Conservation (phyloP, 2,113 vertebrate species). For the Halcyon malimbica region DNA sequence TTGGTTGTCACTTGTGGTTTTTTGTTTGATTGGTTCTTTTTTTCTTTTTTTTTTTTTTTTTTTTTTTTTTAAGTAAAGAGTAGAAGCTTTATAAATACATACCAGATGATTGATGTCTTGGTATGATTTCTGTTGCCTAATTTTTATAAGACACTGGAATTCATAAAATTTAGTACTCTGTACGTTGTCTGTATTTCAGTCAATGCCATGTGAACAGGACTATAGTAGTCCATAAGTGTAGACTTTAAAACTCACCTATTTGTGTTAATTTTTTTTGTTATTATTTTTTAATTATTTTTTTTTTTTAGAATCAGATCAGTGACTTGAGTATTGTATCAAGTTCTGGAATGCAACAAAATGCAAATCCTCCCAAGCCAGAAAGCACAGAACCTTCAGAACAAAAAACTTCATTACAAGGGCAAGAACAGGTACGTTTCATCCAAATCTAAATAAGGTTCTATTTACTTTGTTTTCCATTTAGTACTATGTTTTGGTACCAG, state of each 20-base stretch:
- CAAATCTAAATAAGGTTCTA: background rate
- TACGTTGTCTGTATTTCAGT: background rate
- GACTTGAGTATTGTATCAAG: constrained; percentile 70
- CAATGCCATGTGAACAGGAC: background rate
- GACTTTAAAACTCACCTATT: background rate
- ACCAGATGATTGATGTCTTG: background rate
- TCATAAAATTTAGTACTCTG: background rate
- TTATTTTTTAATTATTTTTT: background rate
- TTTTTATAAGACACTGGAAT: no score
- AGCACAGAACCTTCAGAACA: constrained; percentile 71
- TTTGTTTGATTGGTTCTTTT: background rate
- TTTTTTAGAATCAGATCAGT: constrained; percentile 72
- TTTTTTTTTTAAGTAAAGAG: background rate
- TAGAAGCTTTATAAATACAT: background rate
- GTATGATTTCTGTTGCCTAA: background rate
- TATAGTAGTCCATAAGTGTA: background rate
- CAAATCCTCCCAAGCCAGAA: constrained; percentile 69
- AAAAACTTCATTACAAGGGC: constrained; percentile 50
- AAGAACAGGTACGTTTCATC: constrained; percentile 76
- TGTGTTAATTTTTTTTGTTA: background rate
- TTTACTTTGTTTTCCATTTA: background rate
- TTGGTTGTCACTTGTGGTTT: background rate
- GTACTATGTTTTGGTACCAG: background rate
- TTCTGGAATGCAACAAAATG: constrained; percentile 70
- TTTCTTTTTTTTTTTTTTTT: background rate